These are phyloP conservation scores for Laterallus jamaicensis DNA, from an alignment of 2,113 vertebrate genomes.

Conservation along the genomic window DNA sequence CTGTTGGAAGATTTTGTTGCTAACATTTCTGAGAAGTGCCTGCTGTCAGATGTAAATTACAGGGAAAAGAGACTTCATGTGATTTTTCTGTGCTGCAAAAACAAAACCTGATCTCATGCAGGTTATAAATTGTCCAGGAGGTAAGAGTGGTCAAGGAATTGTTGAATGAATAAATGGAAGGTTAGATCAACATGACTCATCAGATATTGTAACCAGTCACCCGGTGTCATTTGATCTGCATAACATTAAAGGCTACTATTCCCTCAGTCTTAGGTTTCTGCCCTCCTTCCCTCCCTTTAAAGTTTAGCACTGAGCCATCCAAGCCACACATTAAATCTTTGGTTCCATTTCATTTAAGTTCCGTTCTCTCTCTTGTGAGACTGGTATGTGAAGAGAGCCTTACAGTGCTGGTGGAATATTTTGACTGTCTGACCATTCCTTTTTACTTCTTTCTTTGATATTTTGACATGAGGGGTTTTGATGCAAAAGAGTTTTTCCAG, in stretches of 20 bases:
- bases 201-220: constrained; percentile 40
- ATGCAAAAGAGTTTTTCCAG: constrained; percentile 8
- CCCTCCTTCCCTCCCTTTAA: constrained; percentile 8
- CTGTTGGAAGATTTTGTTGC: constrained; percentile 18
- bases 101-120: constrained; percentile 33
- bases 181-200: constrained; percentile 40
- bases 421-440: not conserved
- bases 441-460: not conserved
- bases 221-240: constrained; percentile 40
- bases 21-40: constrained; percentile 3
- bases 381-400: not conserved
- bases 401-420: not conserved
- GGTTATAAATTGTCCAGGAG: constrained; percentile 47
- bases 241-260: constrained; percentile 5
- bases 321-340: constrained; percentile 42
- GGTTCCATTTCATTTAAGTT: constrained; percentile 33
- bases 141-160: constrained; percentile 20
- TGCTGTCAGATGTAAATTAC: constrained; percentile 1
- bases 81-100: not conserved
- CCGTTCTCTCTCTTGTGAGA: not conserved
- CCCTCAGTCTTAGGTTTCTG: constrained; percentile 12
- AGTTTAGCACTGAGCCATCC: constrained; percentile 24
- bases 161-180: constrained; percentile 27
- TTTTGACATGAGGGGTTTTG: not conserved
- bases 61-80: not conserved